Evolutionary conservation across 2,113 vertebrate species (phyloP), one percentile per base, ranked within the genome.

Genomic region (Daubentonia madagascariensis): DNA sequence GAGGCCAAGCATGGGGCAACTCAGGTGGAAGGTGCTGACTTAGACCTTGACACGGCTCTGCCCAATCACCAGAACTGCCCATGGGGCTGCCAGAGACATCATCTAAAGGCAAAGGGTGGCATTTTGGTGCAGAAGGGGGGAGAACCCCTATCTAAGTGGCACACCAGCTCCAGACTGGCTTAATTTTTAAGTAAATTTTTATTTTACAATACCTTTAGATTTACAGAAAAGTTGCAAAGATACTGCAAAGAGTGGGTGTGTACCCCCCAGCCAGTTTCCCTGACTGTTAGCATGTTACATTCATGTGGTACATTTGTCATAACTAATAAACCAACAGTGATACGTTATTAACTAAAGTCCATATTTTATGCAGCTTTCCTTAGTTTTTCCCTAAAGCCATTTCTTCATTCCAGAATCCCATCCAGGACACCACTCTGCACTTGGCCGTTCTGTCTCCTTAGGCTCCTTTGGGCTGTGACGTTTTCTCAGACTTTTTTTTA

Each of bases 301-400:
- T 43, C 70, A 2, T 10, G 17, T 54, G 18, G 20, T 20, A 23
- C 16, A 2, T 85, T 61, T 40, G 43, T 59, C 40, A 16, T 40
- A 43, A 48, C 59, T 52, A 32, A 43, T 3, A 28, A n/a, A 1
- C 16, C 32, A 61, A 2, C 1, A 0, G 0, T 1, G 40, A 85
- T 48, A 17, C 25, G 10, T 79, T n/a, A 43, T 30, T 30, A 32
- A 40, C 17, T 18, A 11, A 10, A 35, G 70, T 54, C 32, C 48
- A 5, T 2, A 6, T n/a, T 43, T 70, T 32, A 91, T 72, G n/a
- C 30, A 1, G 17, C 40, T 50, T 45, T 45, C 45, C 43, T 45
- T 83, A 1, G 13, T 79, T 70, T 57, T 65, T 8, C 57, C 43
- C 52, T 72, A 11, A 30, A n/a, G 23, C 32, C 48, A 18, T 50